phyloP scores from a whole-genome alignment of 2,113 vertebrate species.

The Corythoichthys haematopterus region DNA sequence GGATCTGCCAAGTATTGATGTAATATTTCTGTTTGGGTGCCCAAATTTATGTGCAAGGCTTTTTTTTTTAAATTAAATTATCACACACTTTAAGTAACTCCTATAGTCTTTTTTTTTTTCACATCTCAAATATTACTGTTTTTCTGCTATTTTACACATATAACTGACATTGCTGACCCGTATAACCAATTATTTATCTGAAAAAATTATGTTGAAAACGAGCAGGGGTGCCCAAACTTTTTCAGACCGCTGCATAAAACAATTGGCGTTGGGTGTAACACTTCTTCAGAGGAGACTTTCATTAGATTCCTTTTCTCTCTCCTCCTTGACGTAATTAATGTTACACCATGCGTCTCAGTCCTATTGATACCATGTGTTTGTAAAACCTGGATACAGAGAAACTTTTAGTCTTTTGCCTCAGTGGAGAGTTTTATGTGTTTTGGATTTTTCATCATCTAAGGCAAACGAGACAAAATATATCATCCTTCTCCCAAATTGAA shows the following conservation, averaged over 20 bases:
- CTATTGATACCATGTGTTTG: constrained; percentile 58
- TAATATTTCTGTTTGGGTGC: too few species aligned
- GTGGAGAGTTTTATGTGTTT: constrained; percentile 32
- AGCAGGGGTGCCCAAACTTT: too few species aligned
- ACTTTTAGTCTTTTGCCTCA: constrained; percentile 37
- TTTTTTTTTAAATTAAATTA: too few species aligned
- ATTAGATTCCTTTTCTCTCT: constrained; percentile 18
- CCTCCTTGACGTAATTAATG: constrained; percentile 22
- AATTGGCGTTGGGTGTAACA: constrained; percentile 14
- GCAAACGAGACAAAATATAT: constrained; percentile 30
- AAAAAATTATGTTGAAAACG: constrained; percentile 30
- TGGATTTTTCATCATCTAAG: constrained; percentile 39
- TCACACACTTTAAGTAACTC: too few species aligned
- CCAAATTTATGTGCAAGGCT: too few species aligned
- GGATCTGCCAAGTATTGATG: too few species aligned
- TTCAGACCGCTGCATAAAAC: not conserved
- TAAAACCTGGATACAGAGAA: constrained; percentile 32
- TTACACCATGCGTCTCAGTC: constrained; percentile 35
- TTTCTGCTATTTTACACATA: too few species aligned
- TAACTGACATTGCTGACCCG: too few species aligned
- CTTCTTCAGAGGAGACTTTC: constrained; percentile 5
- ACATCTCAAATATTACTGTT: too few species aligned
- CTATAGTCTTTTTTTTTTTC: too few species aligned
- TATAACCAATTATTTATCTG: too few species aligned
- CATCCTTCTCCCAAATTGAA: constrained; percentile 16